Base-by-base conservation (phyloP, 2,113 vertebrate species). In the Dinomys branickii region DNA sequence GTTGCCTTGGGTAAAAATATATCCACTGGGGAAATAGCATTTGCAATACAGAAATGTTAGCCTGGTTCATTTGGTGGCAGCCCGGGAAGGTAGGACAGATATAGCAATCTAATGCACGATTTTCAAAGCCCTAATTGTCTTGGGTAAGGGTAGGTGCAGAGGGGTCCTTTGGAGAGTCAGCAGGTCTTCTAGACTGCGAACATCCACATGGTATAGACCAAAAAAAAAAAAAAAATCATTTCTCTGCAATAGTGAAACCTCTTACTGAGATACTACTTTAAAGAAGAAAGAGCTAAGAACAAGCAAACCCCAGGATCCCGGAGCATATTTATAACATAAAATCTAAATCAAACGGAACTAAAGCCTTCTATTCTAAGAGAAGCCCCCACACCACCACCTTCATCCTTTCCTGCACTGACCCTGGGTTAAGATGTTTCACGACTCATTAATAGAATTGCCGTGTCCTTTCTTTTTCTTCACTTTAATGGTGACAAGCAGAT, bases 1-100 rank as follows among this genome's bases (percentile, higher is more conserved):
- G 56, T 52, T 75, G 67, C 50, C 75, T 54, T 38, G 65, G 83
- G 12, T 95, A 80, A 96, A 96, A 93, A 97, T 81, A 47, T 13
- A 77, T 7, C 85, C 71, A 28, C 0, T 1, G 78, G 16, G 83
- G 63, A 90, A 81, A 35, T 52, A 81, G 61, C 26, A 83, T 91
- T 88, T 89, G 67, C 78, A 56, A 91, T 47, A 54, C 61, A 88
- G 90, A 90, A 78, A 61, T 19, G 82, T 41, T 86, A 86, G 54
- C 38, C n/a, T 38, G 7, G 33, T 67, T 65, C 20, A 3, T n/a
- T 13, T 28, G 47, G 20, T 56, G 44, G 69, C 30, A 71, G 90
- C 41, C 50, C 65, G 59, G 77, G 17, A 28, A 47, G 20, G 14
- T 28, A 84, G 88, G 61, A 80, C 73, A 0, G 3, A 59, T 69